These are phyloP conservation scores for Sphenopsis melanotis DNA, from an alignment of 2,797 vertebrate genomes.

Conservation along the genomic window DNA sequence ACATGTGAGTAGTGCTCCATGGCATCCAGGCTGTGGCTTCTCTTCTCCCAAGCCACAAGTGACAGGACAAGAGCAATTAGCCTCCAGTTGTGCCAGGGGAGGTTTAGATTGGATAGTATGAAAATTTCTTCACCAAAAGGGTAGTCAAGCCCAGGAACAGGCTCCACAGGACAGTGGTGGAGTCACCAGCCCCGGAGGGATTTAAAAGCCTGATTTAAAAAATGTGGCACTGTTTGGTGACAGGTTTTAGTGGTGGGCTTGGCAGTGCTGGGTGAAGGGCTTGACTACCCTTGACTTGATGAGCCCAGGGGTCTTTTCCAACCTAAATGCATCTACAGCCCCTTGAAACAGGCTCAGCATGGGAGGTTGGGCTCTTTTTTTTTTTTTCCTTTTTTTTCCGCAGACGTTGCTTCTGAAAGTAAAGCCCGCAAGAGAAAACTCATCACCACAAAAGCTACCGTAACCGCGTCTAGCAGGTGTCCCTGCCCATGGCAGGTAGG, in stretches of 20 bases:
- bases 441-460: background rate
- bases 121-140: background rate
- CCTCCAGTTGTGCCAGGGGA: background rate
- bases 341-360: background rate
- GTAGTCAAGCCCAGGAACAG: background rate
- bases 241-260: background rate
- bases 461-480: background rate
- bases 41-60: background rate
- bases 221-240: background rate
- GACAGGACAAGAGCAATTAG: background rate
- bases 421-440: background rate
- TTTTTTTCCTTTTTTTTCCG: fast-evolving
- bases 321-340: background rate
- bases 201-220: background rate
- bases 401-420: background rate
- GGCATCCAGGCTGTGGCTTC: background rate
- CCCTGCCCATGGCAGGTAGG: background rate
- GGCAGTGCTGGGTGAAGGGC: background rate
- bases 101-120: background rate
- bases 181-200: background rate
- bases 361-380: background rate
- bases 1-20: background rate
- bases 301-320: background rate
- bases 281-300: background rate
- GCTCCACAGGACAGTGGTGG: background rate